Percentiles rank a stretch among this genome's conserved stretches.
Evolutionary conservation across 2,113 vertebrate species (phyloP).

Genomic region (Sinosuthora webbiana): DNA sequence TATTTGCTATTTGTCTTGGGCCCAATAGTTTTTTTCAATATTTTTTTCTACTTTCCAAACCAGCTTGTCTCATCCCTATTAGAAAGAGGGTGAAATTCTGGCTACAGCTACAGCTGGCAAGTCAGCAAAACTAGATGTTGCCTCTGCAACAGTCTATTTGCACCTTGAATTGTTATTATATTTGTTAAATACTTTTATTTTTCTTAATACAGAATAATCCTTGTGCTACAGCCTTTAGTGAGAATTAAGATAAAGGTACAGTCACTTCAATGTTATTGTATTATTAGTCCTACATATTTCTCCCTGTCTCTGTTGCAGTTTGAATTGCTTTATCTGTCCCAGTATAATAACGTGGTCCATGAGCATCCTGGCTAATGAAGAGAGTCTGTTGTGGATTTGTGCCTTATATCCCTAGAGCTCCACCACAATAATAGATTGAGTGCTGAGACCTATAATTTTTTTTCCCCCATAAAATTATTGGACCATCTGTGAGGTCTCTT

Average conservation of each 20-base stretch:
- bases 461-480: not conserved
- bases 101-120: not conserved
- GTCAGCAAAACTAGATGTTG: not conserved
- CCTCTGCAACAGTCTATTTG: not conserved
- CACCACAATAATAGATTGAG: not conserved
- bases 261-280: not conserved
- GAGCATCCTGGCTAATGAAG: not conserved
- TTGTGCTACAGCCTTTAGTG: not conserved
- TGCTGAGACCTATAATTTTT: not conserved
- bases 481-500: not conserved
- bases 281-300: not conserved
- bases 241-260: not conserved
- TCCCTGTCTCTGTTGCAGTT: not conserved
- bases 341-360: not conserved
- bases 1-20: not conserved
- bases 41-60: not conserved
- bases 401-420: not conserved
- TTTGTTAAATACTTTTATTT: not conserved
- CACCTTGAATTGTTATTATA: not conserved
- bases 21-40: not conserved
- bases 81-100: not conserved
- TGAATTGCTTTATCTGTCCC: not conserved
- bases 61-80: not conserved
- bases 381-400: not conserved
- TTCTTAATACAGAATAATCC: not conserved